Conservation (phyloP, 2,888 invertebrate species). For the Piscicola geometra region DNA sequence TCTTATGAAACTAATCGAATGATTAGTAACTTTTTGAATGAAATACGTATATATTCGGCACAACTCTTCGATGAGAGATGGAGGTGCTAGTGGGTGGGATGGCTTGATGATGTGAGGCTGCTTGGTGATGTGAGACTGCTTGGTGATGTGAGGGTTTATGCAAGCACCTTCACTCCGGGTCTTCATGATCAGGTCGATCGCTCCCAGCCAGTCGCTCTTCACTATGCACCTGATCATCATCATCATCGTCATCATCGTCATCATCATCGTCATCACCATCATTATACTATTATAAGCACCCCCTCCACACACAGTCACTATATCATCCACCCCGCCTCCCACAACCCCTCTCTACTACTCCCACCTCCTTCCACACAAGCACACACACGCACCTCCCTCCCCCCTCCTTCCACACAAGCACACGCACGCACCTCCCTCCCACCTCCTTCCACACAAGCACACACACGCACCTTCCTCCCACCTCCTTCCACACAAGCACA, state of each 20-base stretch:
- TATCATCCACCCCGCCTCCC: too few relatives aligned
- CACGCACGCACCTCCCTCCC: conserved; percentile 10
- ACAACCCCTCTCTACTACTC: too few relatives aligned
- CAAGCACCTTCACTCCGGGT: conserved; percentile 39
- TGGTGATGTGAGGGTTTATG: too few relatives aligned
- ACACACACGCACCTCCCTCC: neutral
- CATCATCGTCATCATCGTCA: conserved; percentile 31
- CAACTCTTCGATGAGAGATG: too few relatives aligned
- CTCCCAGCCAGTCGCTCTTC: conserved; percentile 41
- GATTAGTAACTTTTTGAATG: too few relatives aligned
- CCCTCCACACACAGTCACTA: too few relatives aligned
- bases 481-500: neutral
- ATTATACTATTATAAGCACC: too few relatives aligned
- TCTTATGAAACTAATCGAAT: too few relatives aligned
- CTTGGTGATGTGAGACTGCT: too few relatives aligned
- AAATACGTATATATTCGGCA: too few relatives aligned
- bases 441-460: neutral
- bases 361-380: neutral
- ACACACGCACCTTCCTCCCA: neutral
- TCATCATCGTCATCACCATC: neutral
- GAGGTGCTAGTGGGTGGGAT: too few relatives aligned
- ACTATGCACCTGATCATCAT: conserved; percentile 36
- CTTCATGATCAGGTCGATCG: conserved; percentile 38
- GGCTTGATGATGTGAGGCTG: too few relatives aligned
- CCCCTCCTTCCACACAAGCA: neutral